Base-by-base conservation (phyloP, 1,140 invertebrate genomes). In the Heliconius melpomene region DNA sequence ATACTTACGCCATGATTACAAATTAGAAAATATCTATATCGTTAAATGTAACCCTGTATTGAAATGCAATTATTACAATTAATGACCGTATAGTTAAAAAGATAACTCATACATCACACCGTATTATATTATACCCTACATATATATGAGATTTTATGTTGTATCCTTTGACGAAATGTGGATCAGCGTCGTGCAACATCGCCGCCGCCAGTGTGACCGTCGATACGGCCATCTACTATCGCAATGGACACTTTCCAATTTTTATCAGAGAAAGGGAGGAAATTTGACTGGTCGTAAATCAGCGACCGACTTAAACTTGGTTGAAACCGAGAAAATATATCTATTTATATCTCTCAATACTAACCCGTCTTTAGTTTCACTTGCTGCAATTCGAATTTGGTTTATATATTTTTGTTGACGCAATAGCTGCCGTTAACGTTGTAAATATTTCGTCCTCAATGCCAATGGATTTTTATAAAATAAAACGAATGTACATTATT, bases 221-320 rank as follows among this genome's bases (percentile, higher is more conserved):
- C 60, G 60, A 29, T 66, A 66, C 60, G 60, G 60, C 60, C 26
- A 66, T 66, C 60, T 66, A 66, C 60, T 66, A 66, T 66, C 26
- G 60, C 23, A 66, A 66, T 66, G 60, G 60, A 66, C 29, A 66
- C 60, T 66, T 66, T 66, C 60, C 60, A 66, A 66, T 66, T 66
- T 66, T 66, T 66, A 66, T 66, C 60, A 66, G 60, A 66, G 60
- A 66, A 66, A 66, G 60, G 60, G 60, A 66, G 60, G 60, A 66
- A 66, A 66, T 66, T 66, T 29, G 60, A 66, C 60, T 66, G 60
- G 60, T 66, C 60, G 9, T 66, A 66, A 66, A 66, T 66, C 26
- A 66, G 60, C n/a, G 60, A 66, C 60, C 60, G 60, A 66, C 60
- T 66, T 66, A 66, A 66, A 66, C 20, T 66, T 26, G 60, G 26